These are phyloP conservation scores for Gulo gulo DNA, from an alignment of 2,113 vertebrate genomes.

Conservation along the genomic window DNA sequence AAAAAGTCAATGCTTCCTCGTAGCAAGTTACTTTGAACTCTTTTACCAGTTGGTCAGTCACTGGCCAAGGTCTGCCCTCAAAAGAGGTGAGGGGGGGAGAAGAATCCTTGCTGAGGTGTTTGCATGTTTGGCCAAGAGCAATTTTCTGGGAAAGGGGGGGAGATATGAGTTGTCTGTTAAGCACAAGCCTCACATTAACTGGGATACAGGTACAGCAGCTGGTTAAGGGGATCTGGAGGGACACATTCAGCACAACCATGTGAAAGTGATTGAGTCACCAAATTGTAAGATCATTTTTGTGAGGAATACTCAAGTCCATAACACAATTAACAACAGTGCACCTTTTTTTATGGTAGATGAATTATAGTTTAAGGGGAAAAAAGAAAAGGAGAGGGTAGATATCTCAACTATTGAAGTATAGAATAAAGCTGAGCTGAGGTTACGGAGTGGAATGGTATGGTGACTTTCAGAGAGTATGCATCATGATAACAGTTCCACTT, in stretches of 20 bases:
- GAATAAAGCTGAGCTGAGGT: neutral
- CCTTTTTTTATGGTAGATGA: neutral
- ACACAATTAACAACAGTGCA: neutral
- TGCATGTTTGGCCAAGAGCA: neutral
- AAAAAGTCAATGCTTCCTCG: neutral
- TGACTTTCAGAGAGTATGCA: neutral
- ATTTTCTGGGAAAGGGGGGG: neutral
- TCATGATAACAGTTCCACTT: neutral
- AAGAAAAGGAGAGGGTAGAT: neutral
- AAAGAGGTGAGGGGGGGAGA: neutral
- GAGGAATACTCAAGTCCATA: neutral
- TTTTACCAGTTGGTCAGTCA: neutral
- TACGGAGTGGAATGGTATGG: neutral
- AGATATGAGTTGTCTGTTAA: neutral
- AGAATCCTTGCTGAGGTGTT: neutral
- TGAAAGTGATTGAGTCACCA: neutral
- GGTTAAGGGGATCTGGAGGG: neutral
- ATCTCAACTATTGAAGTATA: neutral
- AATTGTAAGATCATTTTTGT: neutral
- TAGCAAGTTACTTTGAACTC: neutral
- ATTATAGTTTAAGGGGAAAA: neutral
- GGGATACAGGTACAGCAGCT: rapidly evolving
- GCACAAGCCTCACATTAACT: neutral
- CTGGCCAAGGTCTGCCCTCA: neutral
- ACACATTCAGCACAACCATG: neutral